Percentiles rank a stretch among this genome's conserved stretches.
Conservation (phyloP, 2,113 vertebrate species). For the Archocentrus centrarchus region DNA sequence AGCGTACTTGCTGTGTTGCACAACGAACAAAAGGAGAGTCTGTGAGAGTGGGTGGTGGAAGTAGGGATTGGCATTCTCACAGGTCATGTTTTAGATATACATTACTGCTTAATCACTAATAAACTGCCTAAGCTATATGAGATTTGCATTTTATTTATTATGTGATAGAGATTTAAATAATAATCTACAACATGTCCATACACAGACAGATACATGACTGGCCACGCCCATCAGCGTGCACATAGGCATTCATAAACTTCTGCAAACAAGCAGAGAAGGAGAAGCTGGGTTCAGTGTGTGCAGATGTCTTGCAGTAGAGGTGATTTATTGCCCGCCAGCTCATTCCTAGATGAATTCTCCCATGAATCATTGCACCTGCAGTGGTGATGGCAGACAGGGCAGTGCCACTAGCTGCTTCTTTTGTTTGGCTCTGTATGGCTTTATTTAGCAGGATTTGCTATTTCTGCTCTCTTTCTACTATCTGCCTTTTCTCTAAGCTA, state of each 20-base stretch:
- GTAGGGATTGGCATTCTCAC: conserved; percentile 6
- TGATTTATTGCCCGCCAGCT: conserved; percentile 73
- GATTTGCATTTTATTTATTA: conserved; percentile 33
- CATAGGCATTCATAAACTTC: conserved; percentile 49
- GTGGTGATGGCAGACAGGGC: conserved; percentile 56
- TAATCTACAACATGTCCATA: conserved; percentile 44
- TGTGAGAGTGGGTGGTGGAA: conserved; percentile 16
- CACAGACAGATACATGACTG: neutral
- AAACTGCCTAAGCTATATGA: conserved; percentile 30
- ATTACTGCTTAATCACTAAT: conserved; percentile 55
- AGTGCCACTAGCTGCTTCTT: conserved; percentile 56
- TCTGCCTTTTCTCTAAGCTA: neutral
- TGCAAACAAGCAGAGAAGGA: conserved; percentile 32
- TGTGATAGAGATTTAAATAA: conserved; percentile 63
- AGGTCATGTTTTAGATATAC: conserved; percentile 59
- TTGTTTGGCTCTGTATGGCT: conserved; percentile 48
- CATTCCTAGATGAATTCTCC: conserved; percentile 72
- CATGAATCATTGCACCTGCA: conserved; percentile 77
- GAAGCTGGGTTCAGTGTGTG: conserved; percentile 36
- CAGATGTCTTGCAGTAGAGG: conserved; percentile 59
- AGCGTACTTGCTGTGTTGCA: neutral
- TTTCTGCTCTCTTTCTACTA: neutral
- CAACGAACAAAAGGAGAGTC: conserved; percentile 1
- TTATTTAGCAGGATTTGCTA: conserved; percentile 23
- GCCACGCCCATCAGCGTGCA: conserved; percentile 35